phyloP scores from a whole-genome alignment of 2,888 invertebrate species.

The Nephrotoma flavescens region DNA sequence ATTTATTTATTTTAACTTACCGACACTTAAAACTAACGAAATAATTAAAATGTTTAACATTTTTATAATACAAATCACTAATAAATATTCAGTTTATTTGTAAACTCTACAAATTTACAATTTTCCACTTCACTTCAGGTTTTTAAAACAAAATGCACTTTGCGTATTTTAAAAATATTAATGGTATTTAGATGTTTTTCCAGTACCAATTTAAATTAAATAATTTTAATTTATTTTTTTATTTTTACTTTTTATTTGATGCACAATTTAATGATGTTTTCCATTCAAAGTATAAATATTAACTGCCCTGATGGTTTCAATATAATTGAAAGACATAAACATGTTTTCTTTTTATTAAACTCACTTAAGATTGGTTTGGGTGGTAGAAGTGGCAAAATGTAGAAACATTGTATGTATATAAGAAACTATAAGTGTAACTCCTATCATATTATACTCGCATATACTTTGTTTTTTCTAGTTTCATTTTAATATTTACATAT shows the following conservation, averaged over 20 bases:
- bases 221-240: not conserved
- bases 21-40: not conserved
- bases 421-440: not conserved
- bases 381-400: not conserved
- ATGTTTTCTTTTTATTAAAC: not conserved
- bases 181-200: not conserved
- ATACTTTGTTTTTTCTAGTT: not conserved
- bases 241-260: not conserved
- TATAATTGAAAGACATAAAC: not conserved
- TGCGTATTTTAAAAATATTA: not conserved
- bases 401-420: not conserved
- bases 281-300: not conserved
- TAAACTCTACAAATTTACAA: not conserved
- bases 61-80: not conserved
- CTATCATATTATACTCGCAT: not conserved
- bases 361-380: not conserved
- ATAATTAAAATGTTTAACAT: not conserved
- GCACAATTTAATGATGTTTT: not conserved
- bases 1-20: not conserved
- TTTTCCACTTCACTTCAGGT: not conserved
- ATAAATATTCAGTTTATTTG: not conserved
- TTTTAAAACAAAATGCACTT: not conserved
- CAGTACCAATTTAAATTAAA: not conserved
- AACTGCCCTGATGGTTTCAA: slow-evolving; percentile 1
- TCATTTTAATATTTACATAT: not conserved